phyloP scores from a whole-genome alignment of 2,888 invertebrate genomes.

The Heliconius ethilla region DNA sequence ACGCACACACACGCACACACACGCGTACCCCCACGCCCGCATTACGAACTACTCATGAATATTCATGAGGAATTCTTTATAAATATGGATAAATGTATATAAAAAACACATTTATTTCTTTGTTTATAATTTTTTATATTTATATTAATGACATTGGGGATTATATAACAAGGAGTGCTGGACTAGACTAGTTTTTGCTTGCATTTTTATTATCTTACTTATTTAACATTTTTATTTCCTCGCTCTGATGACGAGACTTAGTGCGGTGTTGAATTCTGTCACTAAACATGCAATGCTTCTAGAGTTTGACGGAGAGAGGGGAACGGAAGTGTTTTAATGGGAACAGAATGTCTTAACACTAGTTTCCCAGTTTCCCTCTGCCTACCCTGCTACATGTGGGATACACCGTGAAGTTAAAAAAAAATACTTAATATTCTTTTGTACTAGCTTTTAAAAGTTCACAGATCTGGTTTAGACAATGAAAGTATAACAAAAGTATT shows the following conservation, averaged over 20 bases:
- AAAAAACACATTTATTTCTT: conserved; percentile 11
- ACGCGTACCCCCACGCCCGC: neutral
- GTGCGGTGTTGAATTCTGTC: neutral
- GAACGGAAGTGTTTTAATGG: too few species aligned
- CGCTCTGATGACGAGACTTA: neutral
- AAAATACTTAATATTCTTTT: neutral
- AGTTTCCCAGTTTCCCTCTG: too few species aligned
- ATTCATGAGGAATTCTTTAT: conserved; percentile 10
- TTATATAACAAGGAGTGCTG: neutral
- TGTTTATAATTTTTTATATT: conserved; percentile 9
- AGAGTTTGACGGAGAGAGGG: too few species aligned
- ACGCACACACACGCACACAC: too few species aligned
- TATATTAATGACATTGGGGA: neutral
- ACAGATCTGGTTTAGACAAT: neutral
- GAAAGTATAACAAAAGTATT: conserved; percentile 2
- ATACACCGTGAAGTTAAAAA: too few species aligned
- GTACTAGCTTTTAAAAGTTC: neutral
- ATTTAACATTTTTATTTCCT: too few species aligned
- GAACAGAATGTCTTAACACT: too few species aligned
- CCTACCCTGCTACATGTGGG: too few species aligned
- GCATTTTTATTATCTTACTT: neutral
- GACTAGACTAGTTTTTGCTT: neutral
- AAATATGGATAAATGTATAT: conserved; percentile 6
- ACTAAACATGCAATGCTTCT: neutral
- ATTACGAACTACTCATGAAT: neutral